phyloP scores from a whole-genome alignment of 2,113 vertebrate species.

The Tachycineta bicolor region DNA sequence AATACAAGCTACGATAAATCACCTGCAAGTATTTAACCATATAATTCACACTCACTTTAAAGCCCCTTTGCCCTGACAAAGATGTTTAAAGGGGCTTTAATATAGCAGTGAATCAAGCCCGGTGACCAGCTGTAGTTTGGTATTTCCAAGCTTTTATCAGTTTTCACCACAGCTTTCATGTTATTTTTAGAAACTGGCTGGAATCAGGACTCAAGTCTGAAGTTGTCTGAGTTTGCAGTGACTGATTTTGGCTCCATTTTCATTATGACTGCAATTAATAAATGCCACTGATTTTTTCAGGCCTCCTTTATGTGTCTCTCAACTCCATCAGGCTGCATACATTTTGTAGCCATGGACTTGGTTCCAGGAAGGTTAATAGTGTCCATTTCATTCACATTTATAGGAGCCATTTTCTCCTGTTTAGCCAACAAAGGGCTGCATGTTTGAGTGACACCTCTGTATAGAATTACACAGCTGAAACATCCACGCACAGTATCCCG shows the following conservation, averaged over 20 bases:
- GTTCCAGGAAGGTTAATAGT: background rate
- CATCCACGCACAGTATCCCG: background rate
- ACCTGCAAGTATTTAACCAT: constrained; percentile 43
- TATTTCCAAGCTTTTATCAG: constrained; percentile 60
- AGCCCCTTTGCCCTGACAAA: constrained; percentile 10
- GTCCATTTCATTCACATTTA: background rate
- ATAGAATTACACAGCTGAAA: background rate
- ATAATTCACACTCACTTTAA: constrained; percentile 56
- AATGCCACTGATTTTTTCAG: background rate
- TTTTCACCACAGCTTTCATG: constrained; percentile 37
- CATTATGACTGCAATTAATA: background rate
- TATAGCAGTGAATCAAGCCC: background rate
- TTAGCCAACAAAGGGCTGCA: background rate
- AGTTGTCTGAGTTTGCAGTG: background rate
- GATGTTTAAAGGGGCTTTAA: constrained; percentile 41
- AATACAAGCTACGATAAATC: constrained; percentile 27
- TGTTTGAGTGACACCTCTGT: background rate
- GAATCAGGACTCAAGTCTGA: background rate
- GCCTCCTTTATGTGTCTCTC: background rate
- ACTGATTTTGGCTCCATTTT: background rate
- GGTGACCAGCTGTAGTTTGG: background rate
- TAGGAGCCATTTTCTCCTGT: background rate
- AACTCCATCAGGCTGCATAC: background rate
- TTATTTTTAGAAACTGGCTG: constrained; percentile 59
- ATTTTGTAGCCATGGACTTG: background rate